Percentiles rank a stretch among this genome's conserved stretches.
Evolutionary conservation across 2,888 invertebrate genomes (phyloP).

Genomic region (Cheilosia grossa): DNA sequence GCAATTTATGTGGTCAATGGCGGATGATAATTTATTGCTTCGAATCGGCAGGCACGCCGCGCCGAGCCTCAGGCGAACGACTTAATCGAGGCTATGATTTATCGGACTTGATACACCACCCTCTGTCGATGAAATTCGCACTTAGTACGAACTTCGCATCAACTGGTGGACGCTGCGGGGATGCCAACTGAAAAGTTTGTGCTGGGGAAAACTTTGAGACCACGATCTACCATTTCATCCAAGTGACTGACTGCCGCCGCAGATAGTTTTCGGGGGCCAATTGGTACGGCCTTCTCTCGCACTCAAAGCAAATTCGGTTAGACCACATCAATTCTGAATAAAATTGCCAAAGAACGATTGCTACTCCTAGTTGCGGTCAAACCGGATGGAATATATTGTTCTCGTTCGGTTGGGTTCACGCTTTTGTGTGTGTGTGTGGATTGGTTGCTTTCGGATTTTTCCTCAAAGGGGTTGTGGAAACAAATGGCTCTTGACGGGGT

Average conservation of each 20-base stretch:
- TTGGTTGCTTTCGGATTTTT: constrained; percentile 41
- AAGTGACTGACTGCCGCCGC: constrained; percentile 61
- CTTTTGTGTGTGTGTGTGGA: constrained; percentile 1
- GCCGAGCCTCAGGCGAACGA: constrained; percentile 43
- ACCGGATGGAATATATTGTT: constrained; percentile 66
- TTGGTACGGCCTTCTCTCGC: constrained; percentile 19
- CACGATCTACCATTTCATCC: constrained; percentile 56
- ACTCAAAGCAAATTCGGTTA: constrained; percentile 64
- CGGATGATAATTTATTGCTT: constrained; percentile 62
- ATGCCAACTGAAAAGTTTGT: constrained; percentile 5
- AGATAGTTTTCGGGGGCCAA: constrained; percentile 32
- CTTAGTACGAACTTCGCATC: constrained; percentile 21
- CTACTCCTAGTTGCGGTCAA: constrained; percentile 61
- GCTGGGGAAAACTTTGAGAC: constrained; percentile 39
- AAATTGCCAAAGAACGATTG: constrained; percentile 53
- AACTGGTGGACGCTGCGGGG: constrained; percentile 58
- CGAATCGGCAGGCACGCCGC: constrained; percentile 18
- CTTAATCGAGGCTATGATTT: constrained; percentile 65
- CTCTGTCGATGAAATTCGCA: not conserved
- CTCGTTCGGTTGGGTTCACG: constrained; percentile 35
- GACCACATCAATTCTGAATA: constrained; percentile 69
- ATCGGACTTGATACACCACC: constrained; percentile 13
- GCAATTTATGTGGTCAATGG: constrained; percentile 67
- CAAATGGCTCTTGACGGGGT: constrained; percentile 47
- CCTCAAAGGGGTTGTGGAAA: constrained; percentile 44